These are phyloP conservation scores for Petrolisthes cinctipes DNA, from an alignment of 2,888 invertebrate genomes.

Conservation along the genomic window DNA sequence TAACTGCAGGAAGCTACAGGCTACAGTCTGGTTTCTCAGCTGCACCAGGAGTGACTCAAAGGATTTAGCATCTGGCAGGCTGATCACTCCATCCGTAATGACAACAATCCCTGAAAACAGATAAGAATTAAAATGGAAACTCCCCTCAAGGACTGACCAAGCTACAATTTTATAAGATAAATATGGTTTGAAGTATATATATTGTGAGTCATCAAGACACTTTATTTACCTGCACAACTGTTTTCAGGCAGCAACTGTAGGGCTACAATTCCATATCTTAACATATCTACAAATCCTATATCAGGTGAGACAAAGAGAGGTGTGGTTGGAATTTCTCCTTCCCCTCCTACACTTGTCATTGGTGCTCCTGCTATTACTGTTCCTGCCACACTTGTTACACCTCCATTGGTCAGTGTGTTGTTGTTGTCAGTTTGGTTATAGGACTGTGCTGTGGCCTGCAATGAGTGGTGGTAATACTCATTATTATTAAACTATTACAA, in stretches of 20 bases:
- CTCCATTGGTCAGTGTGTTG: conserved; percentile 11
- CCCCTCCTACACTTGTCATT: conserved; percentile 68
- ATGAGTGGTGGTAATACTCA: too few species aligned
- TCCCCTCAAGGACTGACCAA: neutral
- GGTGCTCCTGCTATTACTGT: neutral
- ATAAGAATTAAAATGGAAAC: neutral
- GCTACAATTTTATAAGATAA: neutral
- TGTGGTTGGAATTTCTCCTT: conserved; percentile 69
- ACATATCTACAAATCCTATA: conserved; percentile 80
- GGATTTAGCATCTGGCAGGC: conserved; percentile 79
- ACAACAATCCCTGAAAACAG: conserved; percentile 77
- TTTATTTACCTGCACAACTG: conserved; percentile 76
- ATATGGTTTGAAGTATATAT: neutral
- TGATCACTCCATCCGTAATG: conserved; percentile 81
- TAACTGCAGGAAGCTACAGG: conserved; percentile 82
- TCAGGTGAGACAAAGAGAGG: conserved; percentile 65
- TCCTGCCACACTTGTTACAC: conserved; percentile 26
- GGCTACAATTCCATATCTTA: conserved; percentile 82
- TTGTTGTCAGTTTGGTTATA: conserved; percentile 23
- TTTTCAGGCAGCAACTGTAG: conserved; percentile 81
- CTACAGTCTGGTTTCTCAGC: conserved; percentile 79
- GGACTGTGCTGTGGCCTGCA: conserved; percentile 50
- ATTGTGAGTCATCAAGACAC: neutral
- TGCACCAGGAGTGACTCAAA: conserved; percentile 81
- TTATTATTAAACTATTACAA: too few species aligned